Conservation (phyloP, 2,113 vertebrate genomes). For the Calonectris borealis region DNA sequence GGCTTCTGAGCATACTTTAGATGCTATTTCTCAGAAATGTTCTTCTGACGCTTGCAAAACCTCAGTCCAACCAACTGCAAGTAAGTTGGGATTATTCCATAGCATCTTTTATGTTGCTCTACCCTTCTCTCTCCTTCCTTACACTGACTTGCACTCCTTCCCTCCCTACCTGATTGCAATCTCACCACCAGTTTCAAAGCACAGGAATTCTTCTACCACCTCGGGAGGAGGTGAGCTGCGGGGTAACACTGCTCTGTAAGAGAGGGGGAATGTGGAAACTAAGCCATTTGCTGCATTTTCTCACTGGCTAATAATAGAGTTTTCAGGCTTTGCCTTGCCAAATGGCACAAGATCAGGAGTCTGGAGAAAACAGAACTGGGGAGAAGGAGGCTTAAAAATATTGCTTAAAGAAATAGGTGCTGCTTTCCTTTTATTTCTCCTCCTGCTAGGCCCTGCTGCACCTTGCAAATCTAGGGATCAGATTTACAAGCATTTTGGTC, state of each 20-base stretch:
- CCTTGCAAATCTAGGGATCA: background rate
- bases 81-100: background rate
- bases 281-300: background rate
- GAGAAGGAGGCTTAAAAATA: constrained; percentile 17
- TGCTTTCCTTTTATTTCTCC: background rate
- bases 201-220: background rate
- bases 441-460: background rate
- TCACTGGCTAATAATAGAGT: background rate
- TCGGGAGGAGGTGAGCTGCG: background rate
- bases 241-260: background rate
- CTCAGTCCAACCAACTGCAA: background rate
- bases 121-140: background rate
- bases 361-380: background rate
- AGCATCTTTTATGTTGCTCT: background rate
- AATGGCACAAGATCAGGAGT: constrained; percentile 28
- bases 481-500: background rate
- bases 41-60: background rate
- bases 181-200: background rate
- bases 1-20: background rate
- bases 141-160: background rate
- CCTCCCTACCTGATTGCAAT: background rate
- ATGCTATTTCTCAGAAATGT: background rate
- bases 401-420: background rate
- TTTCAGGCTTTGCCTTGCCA: constrained; percentile 8
- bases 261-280: background rate